Conservation (phyloP, 2,888 invertebrate species). For the Folsomia candida region DNA sequence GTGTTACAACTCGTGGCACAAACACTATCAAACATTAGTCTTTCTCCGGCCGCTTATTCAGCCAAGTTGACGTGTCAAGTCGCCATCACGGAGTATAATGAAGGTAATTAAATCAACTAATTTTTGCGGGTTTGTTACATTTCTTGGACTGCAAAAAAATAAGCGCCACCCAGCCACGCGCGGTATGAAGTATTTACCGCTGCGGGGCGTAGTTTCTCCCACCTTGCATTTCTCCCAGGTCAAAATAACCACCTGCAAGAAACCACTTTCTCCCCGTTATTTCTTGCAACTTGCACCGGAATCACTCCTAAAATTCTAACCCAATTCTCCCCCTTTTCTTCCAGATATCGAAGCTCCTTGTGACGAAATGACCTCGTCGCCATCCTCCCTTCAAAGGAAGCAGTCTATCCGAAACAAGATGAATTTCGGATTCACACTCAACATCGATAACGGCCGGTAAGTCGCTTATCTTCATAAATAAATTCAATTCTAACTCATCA, state of each 20-base stretch:
- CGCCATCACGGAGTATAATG: constrained; percentile 65
- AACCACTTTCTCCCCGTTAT: too few species aligned
- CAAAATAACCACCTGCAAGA: background rate
- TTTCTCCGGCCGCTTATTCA: constrained; percentile 52
- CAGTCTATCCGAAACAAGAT: constrained; percentile 58
- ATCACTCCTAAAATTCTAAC: too few species aligned
- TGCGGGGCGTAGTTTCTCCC: too few species aligned
- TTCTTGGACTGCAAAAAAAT: background rate
- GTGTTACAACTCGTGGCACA: constrained; percentile 62
- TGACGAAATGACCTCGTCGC: too few species aligned
- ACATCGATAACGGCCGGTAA: constrained; percentile 58
- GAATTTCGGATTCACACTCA: constrained; percentile 64
- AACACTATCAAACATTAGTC: constrained; percentile 57
- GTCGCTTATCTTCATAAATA: background rate
- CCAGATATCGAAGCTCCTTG: constrained; percentile 50
- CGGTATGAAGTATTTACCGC: too few species aligned
- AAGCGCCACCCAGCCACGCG: too few species aligned
- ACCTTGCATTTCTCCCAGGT: too few species aligned
- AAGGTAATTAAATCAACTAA: constrained; percentile 53
- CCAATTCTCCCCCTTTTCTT: too few species aligned
- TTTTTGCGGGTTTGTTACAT: background rate
- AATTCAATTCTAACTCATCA: background rate
- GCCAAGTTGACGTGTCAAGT: constrained; percentile 65
- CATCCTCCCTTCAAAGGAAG: too few species aligned
- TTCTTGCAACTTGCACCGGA: too few species aligned